A percentile compares a stretch with the other conserved stretches of the same genome.
phyloP scores from a whole-genome alignment of 2,797 vertebrate genomes.

The Liparis tanakae region DNA sequence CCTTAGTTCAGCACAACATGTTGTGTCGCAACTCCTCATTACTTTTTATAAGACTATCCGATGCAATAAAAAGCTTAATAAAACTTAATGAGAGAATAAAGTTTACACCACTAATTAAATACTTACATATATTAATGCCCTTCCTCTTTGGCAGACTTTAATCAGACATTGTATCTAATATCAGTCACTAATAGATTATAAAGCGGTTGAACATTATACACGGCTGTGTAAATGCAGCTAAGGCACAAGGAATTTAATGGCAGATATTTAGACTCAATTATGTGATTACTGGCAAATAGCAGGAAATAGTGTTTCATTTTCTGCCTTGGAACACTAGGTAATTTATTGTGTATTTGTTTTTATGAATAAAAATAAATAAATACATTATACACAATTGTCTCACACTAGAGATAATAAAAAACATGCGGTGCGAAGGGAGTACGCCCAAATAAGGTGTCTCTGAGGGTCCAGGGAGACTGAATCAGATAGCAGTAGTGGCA shows the following conservation, averaged over 20 bases:
- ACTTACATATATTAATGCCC: not conserved
- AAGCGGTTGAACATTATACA: constrained; percentile 40
- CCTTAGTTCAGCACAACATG: constrained; percentile 5
- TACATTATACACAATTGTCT: not conserved
- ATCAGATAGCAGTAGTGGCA: constrained; percentile 65
- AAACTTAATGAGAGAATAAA: not conserved
- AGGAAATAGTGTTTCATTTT: not conserved
- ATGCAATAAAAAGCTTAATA: not conserved
- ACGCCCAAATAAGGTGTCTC: constrained; percentile 44
- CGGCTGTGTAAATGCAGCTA: constrained; percentile 40
- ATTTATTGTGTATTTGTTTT: not conserved
- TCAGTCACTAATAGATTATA: constrained; percentile 29
- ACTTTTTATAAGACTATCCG: not conserved
- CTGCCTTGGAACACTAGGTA: not conserved
- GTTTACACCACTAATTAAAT: not conserved
- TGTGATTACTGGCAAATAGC: not conserved
- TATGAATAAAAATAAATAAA: not conserved
- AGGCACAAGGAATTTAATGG: not conserved
- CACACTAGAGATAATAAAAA: not conserved
- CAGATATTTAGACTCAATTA: not conserved
- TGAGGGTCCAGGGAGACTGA: constrained; percentile 41
- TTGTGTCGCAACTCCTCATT: not conserved
- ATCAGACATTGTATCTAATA: not conserved
- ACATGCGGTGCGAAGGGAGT: constrained; percentile 9
- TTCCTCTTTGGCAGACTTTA: constrained; percentile 14